Base-by-base conservation (phyloP, 2,797 vertebrate species). In the Cossypha polioptera region DNA sequence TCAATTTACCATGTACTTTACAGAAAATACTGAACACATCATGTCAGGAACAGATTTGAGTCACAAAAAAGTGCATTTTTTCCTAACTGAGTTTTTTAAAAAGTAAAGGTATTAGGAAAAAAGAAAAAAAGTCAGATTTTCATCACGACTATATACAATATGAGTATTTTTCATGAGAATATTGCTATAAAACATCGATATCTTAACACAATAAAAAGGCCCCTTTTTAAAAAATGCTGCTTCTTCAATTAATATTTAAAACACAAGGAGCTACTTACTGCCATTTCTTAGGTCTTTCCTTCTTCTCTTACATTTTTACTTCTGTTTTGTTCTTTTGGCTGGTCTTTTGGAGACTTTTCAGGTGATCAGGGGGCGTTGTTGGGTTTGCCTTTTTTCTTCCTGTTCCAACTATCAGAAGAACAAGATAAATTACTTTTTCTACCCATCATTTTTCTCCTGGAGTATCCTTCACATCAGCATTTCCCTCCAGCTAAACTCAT, bases 361-460 rank as follows among this genome's bases (percentile, higher is more conserved):
- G 28, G 63, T 73, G 59, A 29, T 36, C 28, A 20, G 16, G 9
- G 28, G 24, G 29, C 0, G 2, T 20, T 9, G 10, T 50, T 35
- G 25, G 20, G 17, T 28, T 74, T 61, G 17, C 48, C 33, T 3
- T 50, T 47, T 50, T 76, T 61, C 62, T 45, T 24, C 45, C 2
- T 3, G 13, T 77, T 67, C 76, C 40, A 55, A 17, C 80, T 54
- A 29, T 54, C 35, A 92, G 72, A 90, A 96, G 95, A 58, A 79
- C 59, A 94, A 90, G 82, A 93, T 43, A 86, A 95, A 97, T 96
- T 86, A 74, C 76, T 54, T 80, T 87, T 73, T 24, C 82, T n/a
- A 85, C 33, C 74, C 80, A 95, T 83, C 54, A 79, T 83, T 95
- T 97, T 91, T 91, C 74, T 91, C 54, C 35, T 12, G 28, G 33